Conservation (phyloP, 2,888 invertebrate species). For the Galeruca laticollis region DNA sequence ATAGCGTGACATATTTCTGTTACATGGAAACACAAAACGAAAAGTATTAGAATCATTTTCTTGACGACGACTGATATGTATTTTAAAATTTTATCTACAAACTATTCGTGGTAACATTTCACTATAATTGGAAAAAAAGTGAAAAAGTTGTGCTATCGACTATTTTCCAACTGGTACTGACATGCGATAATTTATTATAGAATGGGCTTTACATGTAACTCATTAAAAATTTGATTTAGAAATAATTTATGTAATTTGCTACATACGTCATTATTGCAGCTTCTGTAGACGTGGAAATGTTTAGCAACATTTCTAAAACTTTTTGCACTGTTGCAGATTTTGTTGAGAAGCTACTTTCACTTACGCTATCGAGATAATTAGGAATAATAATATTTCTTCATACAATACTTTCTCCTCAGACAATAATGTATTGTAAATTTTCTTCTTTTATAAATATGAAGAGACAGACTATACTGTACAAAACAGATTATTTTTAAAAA, state of each 20-base stretch:
- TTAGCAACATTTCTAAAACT: background rate
- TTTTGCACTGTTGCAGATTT: too few relatives aligned
- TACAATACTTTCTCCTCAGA: too few relatives aligned
- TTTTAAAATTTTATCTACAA: constrained; percentile 17
- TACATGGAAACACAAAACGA: constrained; percentile 11
- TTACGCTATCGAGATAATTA: too few relatives aligned
- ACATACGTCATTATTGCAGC: background rate
- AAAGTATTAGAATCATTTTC: constrained; percentile 5
- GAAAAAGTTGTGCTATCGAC: constrained; percentile 11
- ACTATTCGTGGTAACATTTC: constrained; percentile 17
- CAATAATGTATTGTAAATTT: too few relatives aligned
- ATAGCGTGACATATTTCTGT: constrained; percentile 12
- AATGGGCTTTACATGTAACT: constrained; percentile 8
- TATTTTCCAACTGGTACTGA: constrained; percentile 6
- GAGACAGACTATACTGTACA: too few relatives aligned
- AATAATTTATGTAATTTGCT: background rate
- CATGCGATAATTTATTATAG: constrained; percentile 21
- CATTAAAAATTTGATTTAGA: background rate
- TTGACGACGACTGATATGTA: constrained; percentile 4
- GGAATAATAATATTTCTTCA: too few relatives aligned
- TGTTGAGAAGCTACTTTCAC: too few relatives aligned
- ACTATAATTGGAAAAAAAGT: constrained; percentile 29
- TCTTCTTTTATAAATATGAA: too few relatives aligned
- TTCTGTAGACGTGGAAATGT: background rate
- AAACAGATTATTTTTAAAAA: too few relatives aligned